Base-by-base conservation (phyloP, 1,140 invertebrate genomes). In the Zaprionus capensis region DNA sequence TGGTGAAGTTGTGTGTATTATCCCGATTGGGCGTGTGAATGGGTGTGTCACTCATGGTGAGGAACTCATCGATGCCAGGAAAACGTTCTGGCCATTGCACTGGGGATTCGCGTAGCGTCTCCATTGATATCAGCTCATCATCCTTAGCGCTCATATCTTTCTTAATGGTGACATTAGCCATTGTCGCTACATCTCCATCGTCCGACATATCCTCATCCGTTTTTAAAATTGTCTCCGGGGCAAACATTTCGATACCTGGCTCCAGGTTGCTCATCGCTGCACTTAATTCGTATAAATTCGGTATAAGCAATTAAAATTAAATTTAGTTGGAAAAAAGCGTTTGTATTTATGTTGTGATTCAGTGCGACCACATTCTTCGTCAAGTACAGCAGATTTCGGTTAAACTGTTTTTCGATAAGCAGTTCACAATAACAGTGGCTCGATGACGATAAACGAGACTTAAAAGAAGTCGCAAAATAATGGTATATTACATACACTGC, bases 51-150 rank as follows among this genome's bases (percentile, higher is more conserved):
- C 83, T 94, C 70, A 93, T 81, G 44, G 94, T 94, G 41, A 95
- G 94, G 93, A 96, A 97, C 66, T 96, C 95, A 15, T 95, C 95
- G 34, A 97, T 95, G 62, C 96, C 96, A 64, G 96, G 96, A 93
- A 97, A 97, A 94, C 97, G 96, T 93, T 98, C 97, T 44, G 98
- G 98, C 98, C 98, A 99, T 86, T 98, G 92, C 88, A 98, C 97
- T n/a, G 98, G 98, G 1, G 98, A 98, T 11, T 97, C 95, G 91
- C 98, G 97, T 71, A 99, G 93, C 91, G 97, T 98, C 94, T 99
- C 98, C 91, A 97, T 94, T 82, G 97, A 98, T 72, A 97, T 94
- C 46, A 97, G 93, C 22, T 90, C 85, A n/a, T 88, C 85, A n/a
- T 81, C 81, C 20, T 66, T 71, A 17, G 56, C 55, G 55, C 53